Percentiles rank a stretch among this genome's conserved stretches.
phyloP scores from a whole-genome alignment of 1,140 invertebrate genomes.

The Neotoxoptera formosana region DNA sequence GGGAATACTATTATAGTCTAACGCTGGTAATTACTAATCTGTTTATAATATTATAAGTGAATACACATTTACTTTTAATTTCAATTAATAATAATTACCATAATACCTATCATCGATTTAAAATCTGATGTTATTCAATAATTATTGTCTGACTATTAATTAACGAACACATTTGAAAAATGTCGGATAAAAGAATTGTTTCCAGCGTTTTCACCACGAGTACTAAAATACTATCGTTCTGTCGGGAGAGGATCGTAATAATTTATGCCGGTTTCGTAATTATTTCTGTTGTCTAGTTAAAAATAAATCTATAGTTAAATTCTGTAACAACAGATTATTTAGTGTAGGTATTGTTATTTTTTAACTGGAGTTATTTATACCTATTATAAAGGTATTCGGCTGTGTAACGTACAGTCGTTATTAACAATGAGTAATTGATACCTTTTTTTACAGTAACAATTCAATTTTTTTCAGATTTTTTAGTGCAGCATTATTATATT shows the following conservation, averaged over 20 bases:
- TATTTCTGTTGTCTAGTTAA: background rate
- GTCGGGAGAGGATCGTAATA: background rate
- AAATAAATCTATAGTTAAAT: background rate
- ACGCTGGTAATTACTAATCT: background rate
- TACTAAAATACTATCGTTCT: background rate
- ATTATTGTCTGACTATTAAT: too few relatives aligned
- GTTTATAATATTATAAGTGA: background rate
- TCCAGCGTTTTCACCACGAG: background rate
- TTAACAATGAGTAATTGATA: background rate
- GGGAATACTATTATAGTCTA: background rate
- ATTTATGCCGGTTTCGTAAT: background rate
- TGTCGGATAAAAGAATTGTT: background rate
- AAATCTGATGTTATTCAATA: background rate
- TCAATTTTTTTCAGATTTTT: background rate
- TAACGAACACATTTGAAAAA: background rate
- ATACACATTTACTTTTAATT: background rate
- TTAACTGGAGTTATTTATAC: background rate
- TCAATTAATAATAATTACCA: background rate
- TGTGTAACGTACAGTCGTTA: background rate
- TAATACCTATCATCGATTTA: background rate
- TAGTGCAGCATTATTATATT: background rate
- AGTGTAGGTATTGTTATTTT: background rate
- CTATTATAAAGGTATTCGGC: background rate
- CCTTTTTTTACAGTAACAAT: background rate
- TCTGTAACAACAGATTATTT: background rate